These are phyloP conservation scores for Diplosoma virens DNA, from an alignment of 23 tunicate species.

Conservation along the genomic window DNA sequence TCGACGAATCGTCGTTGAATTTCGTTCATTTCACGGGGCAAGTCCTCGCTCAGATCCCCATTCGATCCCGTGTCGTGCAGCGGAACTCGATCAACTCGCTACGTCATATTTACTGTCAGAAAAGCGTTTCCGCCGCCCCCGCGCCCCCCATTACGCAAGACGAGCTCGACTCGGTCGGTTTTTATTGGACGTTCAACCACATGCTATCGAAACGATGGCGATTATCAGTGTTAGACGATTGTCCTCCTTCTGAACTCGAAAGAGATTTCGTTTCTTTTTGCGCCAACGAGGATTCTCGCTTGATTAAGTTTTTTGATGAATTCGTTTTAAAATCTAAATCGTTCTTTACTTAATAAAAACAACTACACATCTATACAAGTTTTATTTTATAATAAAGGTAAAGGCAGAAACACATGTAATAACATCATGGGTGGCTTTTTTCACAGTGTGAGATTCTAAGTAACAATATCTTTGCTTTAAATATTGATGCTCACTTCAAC, in stretches of 20 bases:
- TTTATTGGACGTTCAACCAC: slow-evolving; percentile 66
- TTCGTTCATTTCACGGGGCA: slow-evolving; percentile 58
- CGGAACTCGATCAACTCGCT: slow-evolving; percentile 18
- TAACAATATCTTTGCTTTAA: too few relatives aligned
- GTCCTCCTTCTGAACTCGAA: slow-evolving; percentile 25
- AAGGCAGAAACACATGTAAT: too few relatives aligned
- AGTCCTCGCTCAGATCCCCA: slow-evolving; percentile 50
- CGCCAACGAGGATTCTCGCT: slow-evolving; percentile 11
- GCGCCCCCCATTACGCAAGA: not conserved
- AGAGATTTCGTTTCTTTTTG: slow-evolving; percentile 60
- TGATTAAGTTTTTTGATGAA: slow-evolving; percentile 14
- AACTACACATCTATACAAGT: too few relatives aligned
- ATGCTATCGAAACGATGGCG: slow-evolving; percentile 78
- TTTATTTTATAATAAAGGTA: too few relatives aligned
- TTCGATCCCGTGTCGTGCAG: slow-evolving; percentile 31
- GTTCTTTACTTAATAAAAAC: too few relatives aligned
- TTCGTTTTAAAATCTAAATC: too few relatives aligned
- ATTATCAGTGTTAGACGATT: slow-evolving; percentile 33
- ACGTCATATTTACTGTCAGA: not conserved
- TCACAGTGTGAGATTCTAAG: too few relatives aligned
- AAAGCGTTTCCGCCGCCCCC: not conserved
- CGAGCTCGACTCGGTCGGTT: slow-evolving; percentile 54
- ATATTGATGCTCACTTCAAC: too few relatives aligned
- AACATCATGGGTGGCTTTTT: too few relatives aligned
- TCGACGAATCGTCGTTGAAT: not conserved